Conservation (phyloP, 2,113 vertebrate genomes). For the Picathartes gymnocephalus region DNA sequence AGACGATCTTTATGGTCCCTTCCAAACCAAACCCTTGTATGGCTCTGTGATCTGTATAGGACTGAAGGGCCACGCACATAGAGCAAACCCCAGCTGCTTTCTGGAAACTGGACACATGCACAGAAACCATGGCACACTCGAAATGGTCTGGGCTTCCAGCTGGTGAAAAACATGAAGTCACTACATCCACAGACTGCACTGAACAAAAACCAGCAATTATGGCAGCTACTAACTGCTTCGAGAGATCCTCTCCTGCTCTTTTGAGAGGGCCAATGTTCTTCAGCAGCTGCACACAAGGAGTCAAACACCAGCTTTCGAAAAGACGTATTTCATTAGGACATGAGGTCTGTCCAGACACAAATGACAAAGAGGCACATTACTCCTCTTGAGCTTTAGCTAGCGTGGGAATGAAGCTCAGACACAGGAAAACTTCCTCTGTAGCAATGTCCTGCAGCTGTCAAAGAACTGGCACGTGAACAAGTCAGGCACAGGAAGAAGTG, state of each 20-base stretch:
- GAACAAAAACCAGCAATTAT: background rate
- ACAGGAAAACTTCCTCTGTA: background rate
- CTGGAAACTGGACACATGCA: background rate
- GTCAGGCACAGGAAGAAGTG: background rate
- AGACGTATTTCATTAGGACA: background rate
- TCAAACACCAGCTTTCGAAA: background rate
- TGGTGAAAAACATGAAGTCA: background rate
- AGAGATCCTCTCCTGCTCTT: background rate
- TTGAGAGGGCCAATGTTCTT: background rate
- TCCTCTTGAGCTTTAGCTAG: background rate
- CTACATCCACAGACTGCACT: background rate
- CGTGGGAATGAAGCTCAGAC: conserved; percentile 32
- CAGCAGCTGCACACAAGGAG: background rate
- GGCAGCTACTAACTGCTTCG: background rate
- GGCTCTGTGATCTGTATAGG: background rate
- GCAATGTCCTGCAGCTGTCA: conserved; percentile 39
- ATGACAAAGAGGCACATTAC: background rate
- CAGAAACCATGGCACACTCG: background rate
- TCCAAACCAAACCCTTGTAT: background rate
- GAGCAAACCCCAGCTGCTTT: background rate
- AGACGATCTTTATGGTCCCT: background rate
- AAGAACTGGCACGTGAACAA: background rate
- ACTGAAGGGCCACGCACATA: background rate
- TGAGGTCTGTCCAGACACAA: background rate
- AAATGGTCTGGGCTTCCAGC: background rate